Percentiles rank a stretch among this genome's conserved stretches.
These are phyloP conservation scores for Monopterus albus DNA, from an alignment of 2,113 vertebrate genomes.

Conservation along the genomic window DNA sequence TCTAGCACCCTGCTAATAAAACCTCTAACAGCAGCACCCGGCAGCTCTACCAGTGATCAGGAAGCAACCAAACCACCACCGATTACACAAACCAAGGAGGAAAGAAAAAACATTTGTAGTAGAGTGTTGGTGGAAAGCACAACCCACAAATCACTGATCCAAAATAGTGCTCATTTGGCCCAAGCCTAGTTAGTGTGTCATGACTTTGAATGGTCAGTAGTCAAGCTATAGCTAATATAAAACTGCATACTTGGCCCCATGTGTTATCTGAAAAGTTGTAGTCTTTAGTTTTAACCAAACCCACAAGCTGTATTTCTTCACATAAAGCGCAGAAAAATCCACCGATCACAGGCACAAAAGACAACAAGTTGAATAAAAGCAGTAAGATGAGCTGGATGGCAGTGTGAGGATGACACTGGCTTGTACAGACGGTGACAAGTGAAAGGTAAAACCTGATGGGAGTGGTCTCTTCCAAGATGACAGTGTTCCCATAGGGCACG, in stretches of 20 bases:
- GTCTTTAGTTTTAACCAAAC: conserved; percentile 55
- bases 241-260: conserved; percentile 13
- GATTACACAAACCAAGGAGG: conserved; percentile 45
- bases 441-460: no score
- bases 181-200: not conserved
- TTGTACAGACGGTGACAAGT: no score
- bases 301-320: conserved; percentile 84
- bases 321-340: conserved; percentile 37
- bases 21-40: conserved; percentile 50
- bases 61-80: conserved; percentile 78
- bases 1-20: conserved; percentile 61
- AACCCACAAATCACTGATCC: conserved; percentile 22
- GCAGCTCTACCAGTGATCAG: conserved; percentile 30
- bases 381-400: conserved; percentile 3
- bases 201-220: not conserved
- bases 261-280: conserved; percentile 18
- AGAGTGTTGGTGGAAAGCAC: conserved; percentile 35
- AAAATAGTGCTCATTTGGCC: conserved; percentile 10
- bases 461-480: no score
- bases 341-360: conserved; percentile 43
- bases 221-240: conserved; percentile 27
- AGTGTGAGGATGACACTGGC: not conserved
- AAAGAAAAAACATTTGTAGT: conserved; percentile 22
- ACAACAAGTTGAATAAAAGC: not conserved
- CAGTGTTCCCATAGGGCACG: no score